These are phyloP conservation scores for Cyprinella venusta DNA, from an alignment of 2,797 vertebrate genomes.

Conservation along the genomic window DNA sequence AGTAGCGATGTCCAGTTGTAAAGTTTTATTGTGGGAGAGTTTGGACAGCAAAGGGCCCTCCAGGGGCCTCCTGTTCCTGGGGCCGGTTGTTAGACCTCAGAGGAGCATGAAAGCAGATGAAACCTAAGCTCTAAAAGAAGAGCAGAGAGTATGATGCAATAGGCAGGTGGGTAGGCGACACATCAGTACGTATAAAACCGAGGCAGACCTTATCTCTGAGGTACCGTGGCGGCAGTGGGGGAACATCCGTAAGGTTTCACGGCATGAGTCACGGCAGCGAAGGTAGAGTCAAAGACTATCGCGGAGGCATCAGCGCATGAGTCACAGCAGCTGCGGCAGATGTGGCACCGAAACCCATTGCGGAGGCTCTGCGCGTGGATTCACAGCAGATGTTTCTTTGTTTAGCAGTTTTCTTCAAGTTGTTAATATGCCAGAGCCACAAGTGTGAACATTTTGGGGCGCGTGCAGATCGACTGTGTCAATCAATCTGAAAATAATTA, in stretches of 20 bases:
- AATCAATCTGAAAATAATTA: conserved; percentile 28
- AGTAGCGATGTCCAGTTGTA: conserved; percentile 26
- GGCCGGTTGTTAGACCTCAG: conserved; percentile 25
- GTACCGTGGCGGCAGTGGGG: conserved; percentile 5
- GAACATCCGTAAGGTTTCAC: conserved; percentile 28
- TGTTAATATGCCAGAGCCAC: conserved; percentile 20
- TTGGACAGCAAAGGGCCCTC: conserved; percentile 12
- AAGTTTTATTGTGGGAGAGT: conserved; percentile 42
- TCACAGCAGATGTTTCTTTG: conserved; percentile 49
- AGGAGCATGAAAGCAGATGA: conserved; percentile 1
- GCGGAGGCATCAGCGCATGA: conserved; percentile 29
- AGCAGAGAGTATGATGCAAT: conserved; percentile 37
- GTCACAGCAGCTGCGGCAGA: conserved; percentile 39
- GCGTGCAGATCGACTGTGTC: background rate
- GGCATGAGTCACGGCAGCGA: conserved; percentile 24
- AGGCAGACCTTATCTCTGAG: conserved; percentile 28
- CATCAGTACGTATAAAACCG: background rate
- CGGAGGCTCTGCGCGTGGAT: conserved; percentile 20
- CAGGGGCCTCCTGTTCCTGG: conserved; percentile 6
- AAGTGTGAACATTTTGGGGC: conserved; percentile 22
- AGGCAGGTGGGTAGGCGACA: conserved; percentile 32
- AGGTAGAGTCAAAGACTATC: conserved; percentile 35
- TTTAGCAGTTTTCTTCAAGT: conserved; percentile 46
- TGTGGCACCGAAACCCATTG: conserved; percentile 15
- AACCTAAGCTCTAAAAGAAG: background rate